Base-by-base conservation (phyloP, 2,113 vertebrate genomes). In the Andinoacara biseriatus region DNA sequence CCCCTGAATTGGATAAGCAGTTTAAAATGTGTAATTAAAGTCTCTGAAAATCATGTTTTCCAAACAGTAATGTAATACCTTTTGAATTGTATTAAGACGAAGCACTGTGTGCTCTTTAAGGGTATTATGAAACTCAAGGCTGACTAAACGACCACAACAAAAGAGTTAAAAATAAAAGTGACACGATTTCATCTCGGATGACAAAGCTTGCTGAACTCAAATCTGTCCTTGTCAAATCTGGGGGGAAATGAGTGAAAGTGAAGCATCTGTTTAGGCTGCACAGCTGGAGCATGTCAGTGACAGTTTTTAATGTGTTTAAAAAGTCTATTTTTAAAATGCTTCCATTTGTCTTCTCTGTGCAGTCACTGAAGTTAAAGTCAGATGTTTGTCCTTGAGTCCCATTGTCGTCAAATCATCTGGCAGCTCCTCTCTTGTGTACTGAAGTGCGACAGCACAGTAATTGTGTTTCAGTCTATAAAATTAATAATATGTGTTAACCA, bases 221-320 rank as follows among this genome's bases (percentile, higher is more conserved):
- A 54, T 0, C 20, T 18, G 13, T 84, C n/a, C 38, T 59, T 1
- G 18, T 49, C 33, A 46, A 78, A 20, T 78, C 81, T 76, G 1
- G 1, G 0, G 87, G 81, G 87, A 82, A 89, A 79, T 22, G 24
- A 15, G 20, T 46, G 52, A 29, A 74, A 63, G 29, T 2, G 2
- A 78, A 85, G 26, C 81, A 77, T 86, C 81, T 89, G 89, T 35
- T 80, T 2, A 15, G 38, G 46, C 59, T 78, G 61, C 83, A n/a
- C 72, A 56, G 59, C 58, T 67, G 87, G 33, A 85, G 56, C 77
- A 4, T 22, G 82, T 56, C 33, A 1, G 38, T 20, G 81, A 88
- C 29, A 0, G 15, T 26, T 62, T 24, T 33, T 7, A 49, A 58
- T 1, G 15, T 49, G 20, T 59, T 24, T 20, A 59, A 40, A 57